phyloP scores from a whole-genome alignment of 2,888 invertebrate species.

The Orgyia antiqua region DNA sequence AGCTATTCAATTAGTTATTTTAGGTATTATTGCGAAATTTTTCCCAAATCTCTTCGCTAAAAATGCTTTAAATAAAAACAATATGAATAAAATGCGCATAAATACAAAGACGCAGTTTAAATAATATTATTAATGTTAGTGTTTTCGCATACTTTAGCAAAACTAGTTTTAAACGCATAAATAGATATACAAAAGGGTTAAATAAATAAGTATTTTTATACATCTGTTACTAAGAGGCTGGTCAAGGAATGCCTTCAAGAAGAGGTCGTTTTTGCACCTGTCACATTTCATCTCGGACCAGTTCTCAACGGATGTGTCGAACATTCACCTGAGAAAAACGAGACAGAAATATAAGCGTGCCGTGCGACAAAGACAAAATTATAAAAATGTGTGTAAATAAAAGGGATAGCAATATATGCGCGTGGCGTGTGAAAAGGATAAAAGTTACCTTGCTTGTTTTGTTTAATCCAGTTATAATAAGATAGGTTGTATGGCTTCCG shows the following conservation, averaged over 20 bases:
- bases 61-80: too few relatives aligned
- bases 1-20: too few relatives aligned
- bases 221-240: slow-evolving; percentile 33
- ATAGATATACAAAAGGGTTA: neutral
- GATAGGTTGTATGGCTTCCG: slow-evolving; percentile 34
- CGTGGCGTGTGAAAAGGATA: slow-evolving; percentile 51
- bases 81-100: too few relatives aligned
- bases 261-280: slow-evolving; percentile 60
- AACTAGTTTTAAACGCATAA: too few relatives aligned
- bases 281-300: slow-evolving; percentile 45
- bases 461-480: slow-evolving; percentile 60
- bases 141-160: too few relatives aligned
- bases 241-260: slow-evolving; percentile 46
- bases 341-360: slow-evolving; percentile 47
- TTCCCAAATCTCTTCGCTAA: too few relatives aligned
- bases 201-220: neutral
- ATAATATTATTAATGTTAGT: too few relatives aligned
- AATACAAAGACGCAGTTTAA: too few relatives aligned
- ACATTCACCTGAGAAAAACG: slow-evolving; percentile 51
- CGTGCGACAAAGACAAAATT: slow-evolving; percentile 23
- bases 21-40: too few relatives aligned
- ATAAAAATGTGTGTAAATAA: slow-evolving; percentile 9
- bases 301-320: slow-evolving; percentile 60
- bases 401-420: slow-evolving; percentile 29
- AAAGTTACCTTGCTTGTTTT: slow-evolving; percentile 28